Base-by-base conservation (phyloP, 2,797 vertebrate species). In the Novumbra hubbsi region DNA sequence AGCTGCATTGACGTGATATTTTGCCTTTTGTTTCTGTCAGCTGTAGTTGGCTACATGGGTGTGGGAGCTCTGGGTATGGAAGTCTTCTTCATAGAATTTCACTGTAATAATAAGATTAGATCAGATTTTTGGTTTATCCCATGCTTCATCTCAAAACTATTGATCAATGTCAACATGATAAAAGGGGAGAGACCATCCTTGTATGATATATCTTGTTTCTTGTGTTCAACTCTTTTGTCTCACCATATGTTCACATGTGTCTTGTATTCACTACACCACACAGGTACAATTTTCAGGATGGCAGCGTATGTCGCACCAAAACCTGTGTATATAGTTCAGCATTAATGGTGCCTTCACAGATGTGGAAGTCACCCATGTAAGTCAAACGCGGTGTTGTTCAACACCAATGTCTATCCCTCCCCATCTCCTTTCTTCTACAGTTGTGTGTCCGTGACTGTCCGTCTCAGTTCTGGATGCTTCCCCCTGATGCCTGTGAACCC, bases 391-490 rank as follows among this genome's bases (percentile, higher is more conserved):
- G 4, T 64, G 16, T 19, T 32, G 15, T 28, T 6, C 6, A 4
- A 32, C 63, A 30, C 63, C 27, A 64, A 64, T 64, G 63, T 17
- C 14, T 17, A 0, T 4, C 27, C 15, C 63, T 28, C 16, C 28
- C 15, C 63, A 7, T 17, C 28, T 17, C 62, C 7, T 16, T 15
- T 16, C 68, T 11, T 27, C 55, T 38, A 21, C 73, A 91, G 91
- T 74, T 92, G n/a, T 93, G 92, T 41, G 91, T 93, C 15, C 69
- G 82, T 0, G 50, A 84, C 68, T 91, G 90, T 70, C 86, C 91
- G 0, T 0, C 0, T 0, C 2, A n/a, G 0, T 87, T 76, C 83
- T 32, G 48, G 0, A 70, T 84, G 30, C 0, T 0, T 0, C 11
- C 0, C 0, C 19, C 3, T 24, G 28, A 49, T 1, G 0, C 5